Evolutionary conservation across 1,140 invertebrate genomes (phyloP), one percentile per base, ranked within the genome.

Genomic region (Aphaenogaster floridana): DNA sequence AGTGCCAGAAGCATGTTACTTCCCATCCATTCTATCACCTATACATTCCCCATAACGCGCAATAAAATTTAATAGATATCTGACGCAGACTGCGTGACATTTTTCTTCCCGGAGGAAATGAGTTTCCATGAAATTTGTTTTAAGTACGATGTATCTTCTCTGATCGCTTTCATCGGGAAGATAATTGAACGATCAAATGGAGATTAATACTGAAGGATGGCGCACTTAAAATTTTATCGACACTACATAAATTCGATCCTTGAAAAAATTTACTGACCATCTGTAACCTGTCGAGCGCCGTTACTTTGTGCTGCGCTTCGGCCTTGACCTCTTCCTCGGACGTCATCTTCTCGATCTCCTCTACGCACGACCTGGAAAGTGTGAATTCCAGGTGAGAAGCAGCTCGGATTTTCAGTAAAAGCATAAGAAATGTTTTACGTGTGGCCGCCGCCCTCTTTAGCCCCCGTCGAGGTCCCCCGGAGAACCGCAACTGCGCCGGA

Each of bases 1-100:
- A 97, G 92, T 8, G 96, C 94, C 80, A 97, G 94, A 36, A 97
- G 94, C 68, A 97, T 91, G 92, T 97, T 97, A 52, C 85, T 90
- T 17, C 88, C 48, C 86, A 96, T 92, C 96, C 96, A 96, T 86
- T 93, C 88, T 79, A 93, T 86, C 39, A 93, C 83, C 94, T 92
- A 39, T 13, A 69, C 13, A 52, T 34, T 74, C 0, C n/a, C 11
- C 59, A 48, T 15, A 76, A 52, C 3, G 15, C 17, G 59, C 2
- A 28, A 42, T 34, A n/a, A 39, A 74, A n/a, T 59, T 39, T 66
- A 72, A 66, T 36, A 28, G 5, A 17, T 9, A 11, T 9, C 15
- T 63, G 34, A 50, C 11, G 7, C 15, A 68, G 5, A 15, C 11
- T 54, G 36, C 17, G 64, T 68, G 39, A 68, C 0, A 36, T 39